Evolutionary conservation across 2,888 invertebrate genomes (phyloP), one percentile per base, ranked within the genome.

Genomic region (Euplexia lucipara): DNA sequence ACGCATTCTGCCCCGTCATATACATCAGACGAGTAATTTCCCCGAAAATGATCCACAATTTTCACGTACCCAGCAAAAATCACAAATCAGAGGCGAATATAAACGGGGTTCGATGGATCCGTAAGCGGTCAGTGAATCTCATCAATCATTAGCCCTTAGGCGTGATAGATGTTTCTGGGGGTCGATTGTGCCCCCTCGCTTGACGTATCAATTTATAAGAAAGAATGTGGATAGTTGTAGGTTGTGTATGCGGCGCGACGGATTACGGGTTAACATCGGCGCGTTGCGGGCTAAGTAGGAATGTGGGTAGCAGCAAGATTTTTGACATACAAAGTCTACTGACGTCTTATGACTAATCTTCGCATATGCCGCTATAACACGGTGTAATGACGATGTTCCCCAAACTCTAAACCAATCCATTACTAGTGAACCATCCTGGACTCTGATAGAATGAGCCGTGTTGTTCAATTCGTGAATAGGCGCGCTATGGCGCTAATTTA

Each of bases 161-260:
- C 81, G 83, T 92, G 93, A 92, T 92, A 88, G 90, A 91, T 91
- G 91, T 89, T 83, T 86, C 86, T 85, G 83, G 84, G 81, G 76
- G 86, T 90, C 92, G 93, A 93, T 94, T 92, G 90, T 87, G 85
- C 81, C 86, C 87, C 83, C 84, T 84, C 48, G 67, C 89, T 84
- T 87, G 92, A 92, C 93, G 90, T 91, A 93, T 92, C 94, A 93
- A 94, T 94, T 93, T 94, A 93, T 94, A 93, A 92, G 92, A 90
- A 92, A 91, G 91, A 91, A 92, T 91, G 88, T 89, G 90, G 91
- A 90, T 88, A 90, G 91, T 88, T 91, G 88, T 88, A 89, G 92
- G 89, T 88, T 90, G 91, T 89, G 86, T 88, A 89, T 75, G 60
- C 71, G 79, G 77, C 9, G 30, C 61, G 61, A 42, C 82, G 85